These are phyloP conservation scores for Euphysa ruthae DNA, from an alignment of 30 jellyfish, hydroid and myxozoan species.

Conservation along the genomic window DNA sequence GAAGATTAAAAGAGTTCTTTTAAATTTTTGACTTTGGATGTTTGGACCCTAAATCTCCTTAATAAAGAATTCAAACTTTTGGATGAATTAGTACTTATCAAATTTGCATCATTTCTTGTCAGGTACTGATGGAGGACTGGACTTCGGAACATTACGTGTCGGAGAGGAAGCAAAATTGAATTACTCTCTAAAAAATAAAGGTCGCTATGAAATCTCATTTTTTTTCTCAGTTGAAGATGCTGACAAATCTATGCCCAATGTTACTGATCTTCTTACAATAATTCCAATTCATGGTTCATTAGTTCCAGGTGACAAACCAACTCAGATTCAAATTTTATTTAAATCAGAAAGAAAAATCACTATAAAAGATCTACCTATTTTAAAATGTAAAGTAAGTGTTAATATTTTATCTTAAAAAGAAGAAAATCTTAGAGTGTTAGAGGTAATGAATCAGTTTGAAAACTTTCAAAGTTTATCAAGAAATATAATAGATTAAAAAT, in stretches of 20 bases:
- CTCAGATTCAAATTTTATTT: constrained; percentile 77
- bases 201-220: constrained; percentile 80
- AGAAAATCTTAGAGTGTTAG: no score
- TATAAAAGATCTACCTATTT: constrained; percentile 68
- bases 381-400: constrained; percentile 78
- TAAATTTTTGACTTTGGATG: no score
- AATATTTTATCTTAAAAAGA: no score
- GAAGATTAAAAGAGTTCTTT: no score
- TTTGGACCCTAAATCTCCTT: no score
- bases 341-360: constrained; percentile 50
- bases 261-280: constrained; percentile 48
- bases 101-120: no score
- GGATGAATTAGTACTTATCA: no score
- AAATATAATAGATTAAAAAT: no score
- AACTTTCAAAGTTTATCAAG: no score
- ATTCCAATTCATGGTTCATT: constrained; percentile 71
- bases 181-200: constrained; percentile 82
- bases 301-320: constrained; percentile 88
- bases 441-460: no score
- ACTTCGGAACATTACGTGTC: constrained; percentile 79
- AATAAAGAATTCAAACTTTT: no score
- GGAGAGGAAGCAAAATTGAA: constrained; percentile 77
- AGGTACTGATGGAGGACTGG: constrained; percentile 98
- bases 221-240: constrained; percentile 50
- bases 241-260: constrained; percentile 25